Conservation (phyloP, 2,888 invertebrate genomes). For the Branchipolynoe longqiensis region DNA sequence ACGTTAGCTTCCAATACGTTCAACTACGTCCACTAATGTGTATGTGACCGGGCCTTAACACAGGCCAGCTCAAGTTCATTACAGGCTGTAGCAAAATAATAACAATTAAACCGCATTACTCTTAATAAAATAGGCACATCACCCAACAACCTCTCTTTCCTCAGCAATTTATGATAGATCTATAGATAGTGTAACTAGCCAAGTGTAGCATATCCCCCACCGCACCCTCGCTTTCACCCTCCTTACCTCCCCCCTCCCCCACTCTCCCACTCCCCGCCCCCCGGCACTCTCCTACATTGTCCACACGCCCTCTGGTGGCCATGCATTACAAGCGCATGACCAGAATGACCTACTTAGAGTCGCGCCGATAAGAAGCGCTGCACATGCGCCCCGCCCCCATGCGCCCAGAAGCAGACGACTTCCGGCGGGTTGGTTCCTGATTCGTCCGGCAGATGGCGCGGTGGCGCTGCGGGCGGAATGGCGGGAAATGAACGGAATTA, state of each 20-base stretch:
- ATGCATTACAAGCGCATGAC: neutral
- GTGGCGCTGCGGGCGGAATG: neutral
- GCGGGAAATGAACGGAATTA: slow-evolving; percentile 22
- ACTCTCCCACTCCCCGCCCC: neutral
- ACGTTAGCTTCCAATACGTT: too few species aligned
- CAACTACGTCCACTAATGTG: too few species aligned
- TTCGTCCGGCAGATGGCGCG: slow-evolving; percentile 6
- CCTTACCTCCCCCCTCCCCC: neutral
- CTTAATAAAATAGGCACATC: too few species aligned
- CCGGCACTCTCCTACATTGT: neutral
- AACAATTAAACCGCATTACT: too few species aligned
- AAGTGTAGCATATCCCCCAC: neutral
- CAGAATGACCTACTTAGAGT: neutral
- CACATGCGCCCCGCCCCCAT: slow-evolving; percentile 1
- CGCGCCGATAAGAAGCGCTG: neutral
- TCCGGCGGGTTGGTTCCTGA: slow-evolving; percentile 37
- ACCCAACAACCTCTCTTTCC: too few species aligned
- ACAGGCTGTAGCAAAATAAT: too few species aligned
- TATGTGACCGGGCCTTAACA: too few species aligned
- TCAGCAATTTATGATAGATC: too few species aligned
- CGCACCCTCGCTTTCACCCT: neutral
- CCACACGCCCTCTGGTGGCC: neutral
- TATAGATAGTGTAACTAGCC: too few species aligned
- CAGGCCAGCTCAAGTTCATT: too few species aligned
- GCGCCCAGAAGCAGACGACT: too few species aligned